Percentiles rank a stretch among this genome's conserved stretches.
Evolutionary conservation across 2,113 vertebrate genomes (phyloP).

Genomic region (Hydropotes inermis): DNA sequence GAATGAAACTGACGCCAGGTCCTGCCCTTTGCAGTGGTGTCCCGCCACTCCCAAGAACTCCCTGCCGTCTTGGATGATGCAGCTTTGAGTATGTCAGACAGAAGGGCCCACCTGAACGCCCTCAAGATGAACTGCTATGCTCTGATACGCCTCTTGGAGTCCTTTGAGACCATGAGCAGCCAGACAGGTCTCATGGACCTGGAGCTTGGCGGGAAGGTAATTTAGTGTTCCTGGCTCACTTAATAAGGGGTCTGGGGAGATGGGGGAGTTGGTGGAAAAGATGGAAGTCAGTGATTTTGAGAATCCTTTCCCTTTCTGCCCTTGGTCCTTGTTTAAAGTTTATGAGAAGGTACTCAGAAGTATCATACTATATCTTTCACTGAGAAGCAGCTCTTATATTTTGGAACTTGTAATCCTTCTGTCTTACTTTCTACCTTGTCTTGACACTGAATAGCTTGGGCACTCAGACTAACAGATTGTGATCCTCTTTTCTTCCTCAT

Average conservation of each 20-base stretch:
- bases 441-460: background rate
- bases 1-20: background rate
- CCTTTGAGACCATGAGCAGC: slow-evolving; percentile 86
- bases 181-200: slow-evolving; percentile 82
- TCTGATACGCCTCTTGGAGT: slow-evolving; percentile 88
- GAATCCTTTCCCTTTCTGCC: background rate
- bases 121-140: slow-evolving; percentile 97
- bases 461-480: background rate
- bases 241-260: background rate
- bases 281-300: background rate
- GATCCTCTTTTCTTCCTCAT: background rate
- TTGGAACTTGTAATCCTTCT: background rate
- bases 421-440: background rate
- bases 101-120: slow-evolving; percentile 87
- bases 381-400: background rate
- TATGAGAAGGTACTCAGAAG: background rate
- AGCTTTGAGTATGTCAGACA: slow-evolving; percentile 79
- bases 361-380: background rate
- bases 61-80: slow-evolving; percentile 81
- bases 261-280: background rate
- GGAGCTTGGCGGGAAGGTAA: slow-evolving; percentile 82
- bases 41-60: slow-evolving; percentile 86
- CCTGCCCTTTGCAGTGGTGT: slow-evolving; percentile 83
- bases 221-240: background rate
- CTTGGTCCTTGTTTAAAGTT: background rate